These are phyloP conservation scores for Heliconius charithonia DNA, from an alignment of 2,888 invertebrate genomes.

Conservation along the genomic window DNA sequence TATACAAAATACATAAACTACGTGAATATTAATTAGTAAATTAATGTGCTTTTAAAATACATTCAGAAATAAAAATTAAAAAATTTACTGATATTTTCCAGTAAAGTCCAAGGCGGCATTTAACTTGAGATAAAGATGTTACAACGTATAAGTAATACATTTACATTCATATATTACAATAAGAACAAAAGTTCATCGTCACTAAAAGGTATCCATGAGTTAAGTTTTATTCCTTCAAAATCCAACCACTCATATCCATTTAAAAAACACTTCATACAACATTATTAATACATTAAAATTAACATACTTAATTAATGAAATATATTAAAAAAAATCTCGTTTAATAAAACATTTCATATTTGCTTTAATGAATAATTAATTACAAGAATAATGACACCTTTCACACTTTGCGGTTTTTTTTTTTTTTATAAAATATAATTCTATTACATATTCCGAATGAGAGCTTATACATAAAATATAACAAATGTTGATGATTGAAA, in stretches of 20 bases:
- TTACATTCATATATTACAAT: constrained; percentile 19
- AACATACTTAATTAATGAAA: constrained; percentile 8
- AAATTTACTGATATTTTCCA: neutral
- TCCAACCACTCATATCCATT: constrained; percentile 18
- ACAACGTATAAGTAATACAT: constrained; percentile 10
- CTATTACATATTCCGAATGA: neutral
- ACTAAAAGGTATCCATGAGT: neutral
- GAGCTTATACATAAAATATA: neutral
- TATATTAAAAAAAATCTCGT: neutral
- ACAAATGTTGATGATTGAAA: neutral
- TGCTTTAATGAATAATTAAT: constrained; percentile 6
- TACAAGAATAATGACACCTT: constrained; percentile 23
- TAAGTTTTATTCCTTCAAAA: neutral
- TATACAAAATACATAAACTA: constrained; percentile 26
- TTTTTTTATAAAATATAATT: neutral
- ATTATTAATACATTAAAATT: constrained; percentile 8
- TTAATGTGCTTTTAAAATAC: constrained; percentile 7
- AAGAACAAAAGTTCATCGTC: constrained; percentile 4
- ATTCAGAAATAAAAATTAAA: neutral
- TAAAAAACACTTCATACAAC: constrained; percentile 8
- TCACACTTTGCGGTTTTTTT: neutral
- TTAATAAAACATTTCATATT: neutral
- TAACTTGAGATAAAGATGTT: constrained; percentile 13
- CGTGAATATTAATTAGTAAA: constrained; percentile 8
- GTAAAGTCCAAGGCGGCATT: constrained; percentile 15